A percentile compares a stretch with the other conserved stretches of the same genome.
phyloP scores from a whole-genome alignment of 2,797 vertebrate genomes.

The Schizothorax lantsangensis region DNA sequence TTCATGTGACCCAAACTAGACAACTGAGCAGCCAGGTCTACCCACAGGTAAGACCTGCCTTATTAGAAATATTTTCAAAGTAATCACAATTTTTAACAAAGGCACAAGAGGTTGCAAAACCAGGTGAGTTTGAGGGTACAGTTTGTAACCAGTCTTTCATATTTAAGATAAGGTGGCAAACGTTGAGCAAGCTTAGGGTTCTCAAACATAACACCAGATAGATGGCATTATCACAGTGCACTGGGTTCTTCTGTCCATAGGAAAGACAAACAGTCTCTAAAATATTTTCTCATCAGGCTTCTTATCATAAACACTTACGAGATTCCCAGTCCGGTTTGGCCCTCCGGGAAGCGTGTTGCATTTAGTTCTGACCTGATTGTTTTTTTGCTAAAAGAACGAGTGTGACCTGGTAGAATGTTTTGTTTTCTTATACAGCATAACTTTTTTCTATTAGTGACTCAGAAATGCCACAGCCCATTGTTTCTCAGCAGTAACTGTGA shows the following conservation, averaged over 20 bases:
- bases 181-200: neutral
- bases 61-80: neutral
- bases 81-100: neutral
- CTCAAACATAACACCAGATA: neutral
- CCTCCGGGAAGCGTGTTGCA: neutral
- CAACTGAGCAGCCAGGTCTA: neutral
- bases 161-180: conserved; percentile 25
- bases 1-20: neutral
- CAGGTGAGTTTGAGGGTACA: neutral
- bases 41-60: neutral
- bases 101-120: neutral
- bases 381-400: neutral
- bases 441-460: conserved; percentile 51
- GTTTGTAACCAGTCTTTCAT: neutral
- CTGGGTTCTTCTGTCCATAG: conserved; percentile 2
- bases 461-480: conserved; percentile 63
- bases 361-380: conserved; percentile 46
- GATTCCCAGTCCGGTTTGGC: conserved; percentile 6
- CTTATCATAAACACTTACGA: conserved; percentile 22
- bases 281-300: conserved; percentile 7
- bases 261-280: neutral
- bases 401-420: conserved; percentile 13
- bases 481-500: conserved; percentile 62
- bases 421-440: conserved; percentile 37
- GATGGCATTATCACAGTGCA: conserved; percentile 18